phyloP scores from a whole-genome alignment of 2,113 vertebrate genomes.

The Corydoras maculifer region DNA sequence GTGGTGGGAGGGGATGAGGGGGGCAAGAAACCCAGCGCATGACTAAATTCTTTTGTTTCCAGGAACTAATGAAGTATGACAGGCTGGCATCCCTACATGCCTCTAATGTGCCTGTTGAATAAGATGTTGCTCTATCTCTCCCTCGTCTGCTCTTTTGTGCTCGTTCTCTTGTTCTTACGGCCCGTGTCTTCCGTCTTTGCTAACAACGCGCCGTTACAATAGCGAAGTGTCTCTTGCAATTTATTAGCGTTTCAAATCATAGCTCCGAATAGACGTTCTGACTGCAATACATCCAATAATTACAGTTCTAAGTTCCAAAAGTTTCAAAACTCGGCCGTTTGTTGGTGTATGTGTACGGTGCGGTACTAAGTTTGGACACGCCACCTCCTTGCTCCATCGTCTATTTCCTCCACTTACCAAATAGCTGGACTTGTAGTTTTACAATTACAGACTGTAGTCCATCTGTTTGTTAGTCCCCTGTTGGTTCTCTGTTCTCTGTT shows the following conservation, averaged over 20 bases:
- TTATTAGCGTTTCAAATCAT: not conserved
- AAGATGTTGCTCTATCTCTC: conserved; percentile 7
- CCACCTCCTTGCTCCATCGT: no score
- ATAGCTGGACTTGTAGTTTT: no score
- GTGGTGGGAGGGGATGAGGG: not conserved
- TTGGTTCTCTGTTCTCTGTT: no score
- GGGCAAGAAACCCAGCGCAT: conserved; percentile 23
- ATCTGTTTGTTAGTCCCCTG: no score
- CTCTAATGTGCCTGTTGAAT: conserved; percentile 37
- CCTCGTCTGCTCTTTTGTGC: conserved; percentile 34
- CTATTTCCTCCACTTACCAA: no score
- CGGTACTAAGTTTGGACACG: no score
- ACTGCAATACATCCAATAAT: no score
- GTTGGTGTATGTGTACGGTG: no score
- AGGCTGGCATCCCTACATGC: conserved; percentile 30
- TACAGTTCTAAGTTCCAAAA: no score
- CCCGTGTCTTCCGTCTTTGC: conserved; percentile 8
- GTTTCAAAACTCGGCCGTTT: no score
- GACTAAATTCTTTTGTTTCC: conserved; percentile 38
- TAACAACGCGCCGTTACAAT: conserved; percentile 18
- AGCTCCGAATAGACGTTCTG: not conserved
- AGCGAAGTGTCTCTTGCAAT: conserved; percentile 8
- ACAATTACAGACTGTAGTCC: no score
- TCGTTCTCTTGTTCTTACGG: conserved; percentile 1
- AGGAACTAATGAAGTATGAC: conserved; percentile 39